These are phyloP conservation scores for Brachionus plicatilis DNA, from an alignment of 1,140 invertebrate genomes.

Conservation along the genomic window DNA sequence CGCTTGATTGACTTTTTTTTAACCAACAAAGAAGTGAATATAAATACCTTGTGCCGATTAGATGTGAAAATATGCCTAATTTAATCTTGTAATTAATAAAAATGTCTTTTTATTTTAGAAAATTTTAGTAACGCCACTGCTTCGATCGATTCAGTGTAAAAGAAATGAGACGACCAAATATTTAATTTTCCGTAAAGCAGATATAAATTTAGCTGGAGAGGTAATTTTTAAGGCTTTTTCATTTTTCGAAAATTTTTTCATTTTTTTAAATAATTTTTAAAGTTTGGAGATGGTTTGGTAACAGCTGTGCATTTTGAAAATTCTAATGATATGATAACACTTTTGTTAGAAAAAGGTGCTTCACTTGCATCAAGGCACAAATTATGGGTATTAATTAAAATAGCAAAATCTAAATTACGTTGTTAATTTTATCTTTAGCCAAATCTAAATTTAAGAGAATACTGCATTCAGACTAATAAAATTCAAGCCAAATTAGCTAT, in stretches of 20 bases:
- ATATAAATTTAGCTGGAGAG: slow-evolving; percentile 8
- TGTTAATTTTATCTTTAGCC: slow-evolving; percentile 12
- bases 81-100: not conserved
- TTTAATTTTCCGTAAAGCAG: slow-evolving; percentile 28
- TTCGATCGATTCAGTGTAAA: not conserved
- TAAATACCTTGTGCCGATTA: not conserved
- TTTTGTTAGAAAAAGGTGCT: slow-evolving; percentile 37
- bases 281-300: slow-evolving; percentile 31
- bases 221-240: not conserved
- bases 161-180: slow-evolving; percentile 24
- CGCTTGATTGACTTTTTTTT: slow-evolving; percentile 34
- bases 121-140: not conserved
- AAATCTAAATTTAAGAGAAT: slow-evolving; percentile 29
- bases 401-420: not conserved
- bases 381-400: not conserved
- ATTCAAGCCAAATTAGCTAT: slow-evolving; percentile 35
- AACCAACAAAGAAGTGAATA: not conserved
- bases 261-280: not conserved
- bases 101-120: not conserved
- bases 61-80: not conserved
- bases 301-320: slow-evolving; percentile 36
- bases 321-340: slow-evolving; percentile 5
- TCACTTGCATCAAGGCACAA: slow-evolving; percentile 13
- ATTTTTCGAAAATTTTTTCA: not conserved
- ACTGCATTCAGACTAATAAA: slow-evolving; percentile 39